Percentiles rank a stretch among this genome's conserved stretches.
These are phyloP conservation scores for Agrilus cyanescens DNA, from an alignment of 2,888 invertebrate species.

Conservation along the genomic window DNA sequence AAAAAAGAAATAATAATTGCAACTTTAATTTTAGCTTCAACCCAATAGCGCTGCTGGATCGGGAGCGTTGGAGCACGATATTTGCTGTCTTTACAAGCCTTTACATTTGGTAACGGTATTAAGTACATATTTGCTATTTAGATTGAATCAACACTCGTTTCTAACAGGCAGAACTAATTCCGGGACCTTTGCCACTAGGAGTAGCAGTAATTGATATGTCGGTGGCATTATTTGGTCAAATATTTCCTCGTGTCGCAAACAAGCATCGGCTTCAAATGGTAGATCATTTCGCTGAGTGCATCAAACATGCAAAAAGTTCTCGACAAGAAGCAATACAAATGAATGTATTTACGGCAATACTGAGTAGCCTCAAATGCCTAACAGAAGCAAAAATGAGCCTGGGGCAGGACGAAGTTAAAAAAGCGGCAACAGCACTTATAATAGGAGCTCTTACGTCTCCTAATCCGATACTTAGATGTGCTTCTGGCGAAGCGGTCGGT, in stretches of 20 bases:
- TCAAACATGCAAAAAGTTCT: conserved; percentile 82
- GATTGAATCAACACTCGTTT: conserved; percentile 8
- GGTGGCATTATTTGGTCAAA: conserved; percentile 81
- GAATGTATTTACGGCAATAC: conserved; percentile 88
- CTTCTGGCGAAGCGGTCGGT: conserved; percentile 90
- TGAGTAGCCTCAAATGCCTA: conserved; percentile 78
- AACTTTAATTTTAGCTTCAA: conserved; percentile 55
- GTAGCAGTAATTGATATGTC: conserved; percentile 95
- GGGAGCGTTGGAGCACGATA: conserved; percentile 93
- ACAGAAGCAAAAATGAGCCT: conserved; percentile 77
- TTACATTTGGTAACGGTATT: conserved; percentile 37
- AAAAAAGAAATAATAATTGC: conserved; percentile 3
- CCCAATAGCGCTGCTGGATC: conserved; percentile 92
- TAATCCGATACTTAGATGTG: conserved; percentile 76
- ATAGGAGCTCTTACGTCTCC: conserved; percentile 63
- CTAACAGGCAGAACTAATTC: conserved; percentile 45
- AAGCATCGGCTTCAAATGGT: conserved; percentile 97
- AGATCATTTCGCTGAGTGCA: conserved; percentile 92
- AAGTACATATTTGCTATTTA: conserved; percentile 5
- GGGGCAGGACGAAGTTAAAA: conserved; percentile 83
- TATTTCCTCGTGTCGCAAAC: conserved; percentile 88
- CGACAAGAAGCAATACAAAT: conserved; percentile 92
- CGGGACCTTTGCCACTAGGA: conserved; percentile 81
- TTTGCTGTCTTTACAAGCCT: conserved; percentile 78
- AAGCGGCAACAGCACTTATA: conserved; percentile 68